Evolutionary conservation across 2,888 invertebrate species (phyloP), one percentile per base, ranked within the genome.

Genomic region (Drosophila infuscata): DNA sequence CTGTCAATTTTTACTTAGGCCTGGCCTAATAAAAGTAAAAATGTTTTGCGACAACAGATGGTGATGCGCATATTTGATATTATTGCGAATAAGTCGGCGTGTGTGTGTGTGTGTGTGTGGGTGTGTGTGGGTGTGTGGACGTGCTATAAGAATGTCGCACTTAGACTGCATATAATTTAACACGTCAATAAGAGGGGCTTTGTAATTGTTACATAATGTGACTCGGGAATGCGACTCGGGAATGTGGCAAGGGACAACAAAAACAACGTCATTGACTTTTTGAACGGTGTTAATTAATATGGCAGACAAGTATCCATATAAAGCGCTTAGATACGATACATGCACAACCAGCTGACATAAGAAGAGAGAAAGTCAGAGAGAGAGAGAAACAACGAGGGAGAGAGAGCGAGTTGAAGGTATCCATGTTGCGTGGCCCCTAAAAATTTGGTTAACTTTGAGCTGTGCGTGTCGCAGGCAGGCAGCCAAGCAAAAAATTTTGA

Each of bases 51-150:
- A 69, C 84, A 81, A 77, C 85, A 85, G 87, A 74, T 86, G 85
- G 82, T 74, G 88, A 82, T 82, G 87, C 72, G 82, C 82, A 87
- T 85, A 87, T 78, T 86, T 81, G 78, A 85, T 85, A 82, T 85
- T 87, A 83, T 82, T 76, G 73, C 46, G 65, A 41, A 61, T 41
- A 58, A 46, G 15, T 15, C n/a, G 12, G 3, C 20, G 12, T 17
- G 20, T 20, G 43, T 20, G 11, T 43, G 43, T 15, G 1, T 8
- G 15, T 15, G 32, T 33, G 54, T 25, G 35, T 36, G 29, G 15
- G 9, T 53, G 54, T 35, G 41, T n/a, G 9, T 51, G 51, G 32
- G 51, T 15, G n/a, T 30, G 9, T 57, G 60, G 46, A 70, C 32
- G 61, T 67, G 74, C 43, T 57, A 36, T 29, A 32, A 70, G 70